These are phyloP conservation scores for Drosophila peninsularis DNA, from an alignment of 2,888 invertebrate genomes.

Conservation along the genomic window DNA sequence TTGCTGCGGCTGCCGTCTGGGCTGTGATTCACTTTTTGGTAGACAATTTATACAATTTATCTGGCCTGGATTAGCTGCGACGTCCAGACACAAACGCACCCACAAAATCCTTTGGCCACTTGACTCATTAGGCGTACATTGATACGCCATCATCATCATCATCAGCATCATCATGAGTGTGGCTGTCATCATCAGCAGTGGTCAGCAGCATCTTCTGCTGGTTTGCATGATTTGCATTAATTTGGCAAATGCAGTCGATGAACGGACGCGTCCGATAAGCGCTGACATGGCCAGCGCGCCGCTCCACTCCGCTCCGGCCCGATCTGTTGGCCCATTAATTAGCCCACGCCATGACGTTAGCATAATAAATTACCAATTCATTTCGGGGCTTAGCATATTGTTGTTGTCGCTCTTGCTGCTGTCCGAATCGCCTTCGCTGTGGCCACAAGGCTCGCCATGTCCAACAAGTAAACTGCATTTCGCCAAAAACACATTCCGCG, in stretches of 20 bases:
- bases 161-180: constrained; percentile 15
- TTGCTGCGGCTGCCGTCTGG: constrained; percentile 25
- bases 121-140: constrained; percentile 79
- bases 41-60: constrained; percentile 75
- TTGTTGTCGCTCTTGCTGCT: constrained; percentile 36
- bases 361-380: constrained; percentile 81
- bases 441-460: constrained; percentile 45
- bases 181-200: constrained; percentile 20
- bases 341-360: constrained; percentile 75
- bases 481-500: constrained; percentile 16
- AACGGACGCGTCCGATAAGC: constrained; percentile 73
- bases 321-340: constrained; percentile 73
- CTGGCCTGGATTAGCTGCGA: constrained; percentile 69
- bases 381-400: constrained; percentile 62
- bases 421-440: constrained; percentile 50
- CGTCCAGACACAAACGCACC: constrained; percentile 56
- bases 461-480: constrained; percentile 65
- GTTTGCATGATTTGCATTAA: constrained; percentile 78
- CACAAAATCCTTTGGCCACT: constrained; percentile 77
- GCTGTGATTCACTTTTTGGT: constrained; percentile 71
- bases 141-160: constrained; percentile 55
- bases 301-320: constrained; percentile 13
- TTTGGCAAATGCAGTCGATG: constrained; percentile 79
- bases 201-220: constrained; percentile 61
- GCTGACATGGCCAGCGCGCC: constrained; percentile 65